Percentiles rank a stretch among this genome's conserved stretches.
Evolutionary conservation across 2,113 vertebrate species (phyloP).

Genomic region (Corythaixoides concolor): DNA sequence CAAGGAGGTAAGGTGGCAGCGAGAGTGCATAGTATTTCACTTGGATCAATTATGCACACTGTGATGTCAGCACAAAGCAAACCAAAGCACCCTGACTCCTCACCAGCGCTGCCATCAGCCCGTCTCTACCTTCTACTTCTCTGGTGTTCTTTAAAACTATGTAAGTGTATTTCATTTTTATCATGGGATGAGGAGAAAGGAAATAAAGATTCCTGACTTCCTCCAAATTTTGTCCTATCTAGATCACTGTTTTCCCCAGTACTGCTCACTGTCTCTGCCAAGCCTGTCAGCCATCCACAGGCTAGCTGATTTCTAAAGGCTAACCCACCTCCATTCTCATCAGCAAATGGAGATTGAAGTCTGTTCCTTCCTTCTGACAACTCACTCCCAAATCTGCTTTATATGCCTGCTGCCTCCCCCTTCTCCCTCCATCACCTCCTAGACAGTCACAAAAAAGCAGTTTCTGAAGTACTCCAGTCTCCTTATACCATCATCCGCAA

Average conservation of each 20-base stretch:
- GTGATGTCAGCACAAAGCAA: slow-evolving; percentile 10
- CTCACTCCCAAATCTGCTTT: neutral
- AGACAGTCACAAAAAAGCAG: neutral
- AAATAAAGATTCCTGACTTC: neutral
- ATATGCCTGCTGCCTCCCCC: neutral
- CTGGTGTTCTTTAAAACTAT: neutral
- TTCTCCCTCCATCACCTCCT: neutral
- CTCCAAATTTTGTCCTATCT: neutral
- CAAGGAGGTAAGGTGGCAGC: neutral
- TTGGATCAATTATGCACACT: neutral
- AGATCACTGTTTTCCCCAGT: neutral
- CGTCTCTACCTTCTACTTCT: neutral
- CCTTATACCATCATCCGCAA: neutral
- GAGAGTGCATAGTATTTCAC: neutral
- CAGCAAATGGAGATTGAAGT: neutral
- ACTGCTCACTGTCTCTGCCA: neutral
- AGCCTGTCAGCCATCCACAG: neutral
- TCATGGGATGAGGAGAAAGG: neutral
- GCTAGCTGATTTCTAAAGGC: neutral
- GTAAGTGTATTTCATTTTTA: neutral
- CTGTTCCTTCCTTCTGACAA: neutral
- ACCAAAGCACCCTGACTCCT: neutral
- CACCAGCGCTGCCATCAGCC: neutral
- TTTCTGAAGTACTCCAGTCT: neutral
- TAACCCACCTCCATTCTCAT: neutral